Evolutionary conservation across 2,888 invertebrate genomes (phyloP).

Genomic region (Phalera bucephala): DNA sequence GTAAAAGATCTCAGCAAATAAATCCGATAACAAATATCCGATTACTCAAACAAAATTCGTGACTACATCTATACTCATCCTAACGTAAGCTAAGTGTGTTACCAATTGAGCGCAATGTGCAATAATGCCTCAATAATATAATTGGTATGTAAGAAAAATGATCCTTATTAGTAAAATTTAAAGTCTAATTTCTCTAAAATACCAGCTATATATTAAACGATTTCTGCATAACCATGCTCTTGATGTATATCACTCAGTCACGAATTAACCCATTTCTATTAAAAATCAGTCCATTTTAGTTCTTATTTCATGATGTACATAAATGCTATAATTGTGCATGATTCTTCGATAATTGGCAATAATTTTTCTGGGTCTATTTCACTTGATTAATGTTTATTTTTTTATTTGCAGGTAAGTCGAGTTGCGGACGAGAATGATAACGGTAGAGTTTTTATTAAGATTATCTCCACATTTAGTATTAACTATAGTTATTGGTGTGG

Average conservation of each 20-base stretch:
- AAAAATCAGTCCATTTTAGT: slow-evolving; percentile 5
- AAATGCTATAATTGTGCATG: slow-evolving; percentile 4
- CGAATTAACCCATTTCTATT: slow-evolving; percentile 16
- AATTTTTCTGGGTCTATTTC: slow-evolving; percentile 21
- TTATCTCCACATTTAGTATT: too few relatives aligned
- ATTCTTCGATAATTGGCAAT: slow-evolving; percentile 16
- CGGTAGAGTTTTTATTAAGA: too few relatives aligned
- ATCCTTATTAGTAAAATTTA: too few relatives aligned
- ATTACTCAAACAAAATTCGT: background rate
- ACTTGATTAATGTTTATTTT: slow-evolving; percentile 23
- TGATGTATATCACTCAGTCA: slow-evolving; percentile 23
- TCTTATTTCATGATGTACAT: background rate
- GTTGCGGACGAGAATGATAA: slow-evolving; percentile 6
- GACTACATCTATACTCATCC: slow-evolving; percentile 5
- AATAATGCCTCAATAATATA: too few relatives aligned
- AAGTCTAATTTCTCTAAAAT: too few relatives aligned
- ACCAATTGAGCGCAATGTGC: too few relatives aligned
- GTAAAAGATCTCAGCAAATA: background rate
- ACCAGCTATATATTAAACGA: too few relatives aligned
- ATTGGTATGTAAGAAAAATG: too few relatives aligned
- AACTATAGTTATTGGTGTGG: too few relatives aligned
- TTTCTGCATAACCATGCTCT: too few relatives aligned
- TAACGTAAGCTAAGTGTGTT: slow-evolving; percentile 21
- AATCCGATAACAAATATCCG: background rate
- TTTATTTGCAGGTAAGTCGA: slow-evolving; percentile 28